phyloP scores from a whole-genome alignment of 37 sponge, comb jelly and placozoan species.

The Dysidea cf. avara region DNA sequence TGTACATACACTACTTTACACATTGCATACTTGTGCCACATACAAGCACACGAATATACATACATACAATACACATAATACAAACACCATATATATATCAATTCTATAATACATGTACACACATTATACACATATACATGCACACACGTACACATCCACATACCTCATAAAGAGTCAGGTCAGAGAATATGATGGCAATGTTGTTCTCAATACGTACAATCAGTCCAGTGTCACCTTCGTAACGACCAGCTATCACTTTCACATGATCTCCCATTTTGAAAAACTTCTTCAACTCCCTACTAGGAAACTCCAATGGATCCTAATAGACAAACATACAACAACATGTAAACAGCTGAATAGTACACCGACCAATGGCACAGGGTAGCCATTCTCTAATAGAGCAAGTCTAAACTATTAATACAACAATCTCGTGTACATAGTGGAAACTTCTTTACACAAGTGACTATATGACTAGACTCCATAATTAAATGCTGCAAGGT shows the following conservation, averaged over 20 bases:
- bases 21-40: background rate
- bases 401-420: background rate
- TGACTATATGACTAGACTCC: no score
- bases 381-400: background rate
- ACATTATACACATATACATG: no score
- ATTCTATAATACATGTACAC: background rate
- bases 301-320: slow-evolving; percentile 85
- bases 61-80: no score
- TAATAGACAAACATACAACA: slow-evolving; percentile 16
- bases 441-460: no score
- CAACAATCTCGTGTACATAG: no score
- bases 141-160: background rate
- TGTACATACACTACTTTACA: background rate
- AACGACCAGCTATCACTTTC: slow-evolving; percentile 87
- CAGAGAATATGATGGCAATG: slow-evolving; percentile 85
- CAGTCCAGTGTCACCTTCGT: slow-evolving; percentile 94
- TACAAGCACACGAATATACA: no score
- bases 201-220: slow-evolving; percentile 90
- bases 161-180: slow-evolving; percentile 92
- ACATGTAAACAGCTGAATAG: slow-evolving; percentile 3
- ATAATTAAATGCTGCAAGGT: no score
- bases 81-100: no score
- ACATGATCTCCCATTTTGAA: slow-evolving; percentile 97
- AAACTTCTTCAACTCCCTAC: slow-evolving; percentile 74
- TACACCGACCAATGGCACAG: background rate